phyloP scores from a whole-genome alignment of 2,888 invertebrate species.

The Apamea crenata region DNA sequence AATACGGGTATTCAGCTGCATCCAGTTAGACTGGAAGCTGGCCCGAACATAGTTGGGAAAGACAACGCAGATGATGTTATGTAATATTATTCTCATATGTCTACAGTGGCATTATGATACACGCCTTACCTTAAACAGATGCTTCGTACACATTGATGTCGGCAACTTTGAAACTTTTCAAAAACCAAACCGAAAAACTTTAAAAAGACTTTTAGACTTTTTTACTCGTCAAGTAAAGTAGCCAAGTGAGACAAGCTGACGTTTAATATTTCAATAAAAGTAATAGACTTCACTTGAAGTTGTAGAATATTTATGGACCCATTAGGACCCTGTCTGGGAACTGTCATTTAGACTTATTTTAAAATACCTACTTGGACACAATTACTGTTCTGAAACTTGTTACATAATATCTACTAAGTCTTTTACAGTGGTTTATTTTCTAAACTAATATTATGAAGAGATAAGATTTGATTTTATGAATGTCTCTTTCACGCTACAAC shows the following conservation, averaged over 20 bases:
- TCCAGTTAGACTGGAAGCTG: background rate
- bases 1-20: background rate
- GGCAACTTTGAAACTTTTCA: slow-evolving; percentile 53
- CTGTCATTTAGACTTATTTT: slow-evolving; percentile 16
- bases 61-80: background rate
- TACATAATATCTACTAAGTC: background rate
- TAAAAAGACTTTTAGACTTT: slow-evolving; percentile 34
- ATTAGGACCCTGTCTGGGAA: background rate
- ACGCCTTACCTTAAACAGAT: slow-evolving; percentile 38
- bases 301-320: slow-evolving; percentile 20
- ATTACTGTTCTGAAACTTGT: slow-evolving; percentile 11
- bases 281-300: slow-evolving; percentile 2
- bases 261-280: slow-evolving; percentile 50
- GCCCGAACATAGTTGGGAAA: too few species aligned
- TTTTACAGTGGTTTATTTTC: background rate
- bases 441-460: background rate
- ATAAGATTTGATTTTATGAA: background rate
- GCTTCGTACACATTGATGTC: slow-evolving; percentile 60
- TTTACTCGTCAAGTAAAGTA: slow-evolving; percentile 48
- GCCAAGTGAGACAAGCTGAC: slow-evolving; percentile 27
- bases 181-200: slow-evolving; percentile 42
- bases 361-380: background rate
- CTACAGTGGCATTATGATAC: background rate
- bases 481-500: background rate
- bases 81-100: background rate